These are phyloP conservation scores for Neoarius graeffei DNA, from an alignment of 2,113 vertebrate genomes.

Conservation along the genomic window DNA sequence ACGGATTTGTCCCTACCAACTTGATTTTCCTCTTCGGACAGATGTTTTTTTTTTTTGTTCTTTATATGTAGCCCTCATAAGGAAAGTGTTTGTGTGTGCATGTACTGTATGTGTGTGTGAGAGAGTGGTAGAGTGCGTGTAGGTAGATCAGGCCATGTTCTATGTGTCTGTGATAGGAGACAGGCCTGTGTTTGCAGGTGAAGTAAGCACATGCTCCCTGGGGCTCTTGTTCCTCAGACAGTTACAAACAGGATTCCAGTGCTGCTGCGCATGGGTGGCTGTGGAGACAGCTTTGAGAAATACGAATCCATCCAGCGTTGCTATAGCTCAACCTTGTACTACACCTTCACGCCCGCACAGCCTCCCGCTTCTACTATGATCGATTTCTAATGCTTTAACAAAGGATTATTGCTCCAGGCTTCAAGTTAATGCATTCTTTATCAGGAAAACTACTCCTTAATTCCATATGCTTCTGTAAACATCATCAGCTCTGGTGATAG, in stretches of 20 bases:
- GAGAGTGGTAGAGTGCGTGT: constrained; percentile 43
- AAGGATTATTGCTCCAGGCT: constrained; percentile 5
- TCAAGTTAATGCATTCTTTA: neutral
- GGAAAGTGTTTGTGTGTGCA: neutral
- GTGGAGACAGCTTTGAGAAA: constrained; percentile 65
- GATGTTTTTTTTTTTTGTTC: constrained; percentile 49
- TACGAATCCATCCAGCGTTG: constrained; percentile 60
- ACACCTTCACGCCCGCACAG: constrained; percentile 40
- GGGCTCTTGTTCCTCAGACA: constrained; percentile 70
- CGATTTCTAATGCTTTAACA: constrained; percentile 28
- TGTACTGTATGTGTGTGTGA: neutral
- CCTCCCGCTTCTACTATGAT: constrained; percentile 49
- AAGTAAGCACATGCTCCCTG: constrained; percentile 64
- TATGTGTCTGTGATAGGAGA: constrained; percentile 56
- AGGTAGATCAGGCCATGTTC: constrained; percentile 30
- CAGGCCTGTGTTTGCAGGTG: constrained; percentile 63
- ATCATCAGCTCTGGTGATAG: neutral
- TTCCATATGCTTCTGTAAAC: constrained; percentile 5
- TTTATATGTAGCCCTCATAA: constrained; percentile 43
- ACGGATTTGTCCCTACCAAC: constrained; percentile 40
- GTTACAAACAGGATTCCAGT: constrained; percentile 72
- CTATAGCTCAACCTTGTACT: constrained; percentile 64
- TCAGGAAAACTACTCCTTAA: constrained; percentile 10
- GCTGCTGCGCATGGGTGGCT: constrained; percentile 63
- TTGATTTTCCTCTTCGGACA: constrained; percentile 40